Base-by-base conservation (phyloP, 2,113 vertebrate species). In the Pipra filicauda region DNA sequence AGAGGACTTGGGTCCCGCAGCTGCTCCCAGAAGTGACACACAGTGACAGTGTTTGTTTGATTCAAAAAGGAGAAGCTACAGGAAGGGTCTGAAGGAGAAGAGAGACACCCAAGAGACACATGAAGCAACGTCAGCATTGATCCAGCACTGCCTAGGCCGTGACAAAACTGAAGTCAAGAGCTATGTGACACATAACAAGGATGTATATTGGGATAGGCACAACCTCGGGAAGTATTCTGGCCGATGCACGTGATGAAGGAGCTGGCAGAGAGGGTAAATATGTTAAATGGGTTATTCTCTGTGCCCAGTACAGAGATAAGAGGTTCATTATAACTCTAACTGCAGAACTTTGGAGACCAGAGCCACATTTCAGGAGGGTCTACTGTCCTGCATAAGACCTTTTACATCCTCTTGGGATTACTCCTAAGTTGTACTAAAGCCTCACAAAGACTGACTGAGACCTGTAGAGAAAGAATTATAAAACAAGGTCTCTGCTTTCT, bases 141-240 rank as follows among this genome's bases (percentile, higher is more conserved):
- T 16, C 74, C 62, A 78, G 46, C 51, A 5, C 55, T 91, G 85
- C 57, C 66, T 31, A 19, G 15, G 11, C 23, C 39, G 27, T 62
- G 57, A 30, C 26, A 79, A 51, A 64, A 65, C 44, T 57, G 66
- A 51, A 79, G 27, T 9, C 1, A 3, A 82, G 28, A 71, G n/a
- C 5, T 11, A 1, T 14, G 26, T 61, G 55, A 61, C 17, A 7
- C 1, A 1, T 0, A 52, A 37, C 20, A 27, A 2, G 1, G 4
- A 17, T n/a, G 6, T 8, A 2, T 5, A 17, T 2, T 4, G 0
- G 24, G 15, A 19, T 17, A 66, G 57, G 37, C 24, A 37, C 31
- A 71, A 65, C 35, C 46, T 48, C 26, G 44, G 26, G 28, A 67
- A 79, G 37, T 27, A 33, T 35, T 62, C n/a, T 26, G 27, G 13